These are phyloP conservation scores for Margaritifera margaritifera DNA, from an alignment of 2,888 invertebrate species.

Conservation along the genomic window DNA sequence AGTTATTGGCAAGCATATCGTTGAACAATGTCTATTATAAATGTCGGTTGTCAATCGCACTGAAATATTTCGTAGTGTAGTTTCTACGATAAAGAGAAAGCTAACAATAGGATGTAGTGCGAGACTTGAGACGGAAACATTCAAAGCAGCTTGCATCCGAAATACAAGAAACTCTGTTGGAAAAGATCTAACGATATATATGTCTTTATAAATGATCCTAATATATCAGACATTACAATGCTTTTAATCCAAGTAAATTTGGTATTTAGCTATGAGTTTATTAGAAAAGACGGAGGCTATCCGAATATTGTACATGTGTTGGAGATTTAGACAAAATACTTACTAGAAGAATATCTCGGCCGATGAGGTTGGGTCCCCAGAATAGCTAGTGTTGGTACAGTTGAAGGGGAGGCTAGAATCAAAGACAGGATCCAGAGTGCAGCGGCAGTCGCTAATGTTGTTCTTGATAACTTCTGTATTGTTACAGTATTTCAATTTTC, in stretches of 20 bases:
- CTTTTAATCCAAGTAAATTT: not conserved
- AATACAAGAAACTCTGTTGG: no score
- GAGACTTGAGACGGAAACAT: no score
- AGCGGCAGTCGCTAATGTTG: conserved; percentile 19
- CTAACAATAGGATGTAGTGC: no score
- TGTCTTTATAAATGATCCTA: not conserved
- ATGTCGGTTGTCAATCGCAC: no score
- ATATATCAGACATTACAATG: not conserved
- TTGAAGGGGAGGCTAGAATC: conserved; percentile 22
- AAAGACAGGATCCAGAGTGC: conserved; percentile 25
- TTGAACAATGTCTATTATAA: no score
- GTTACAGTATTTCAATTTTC: conserved; percentile 43
- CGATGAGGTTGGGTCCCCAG: conserved; percentile 29
- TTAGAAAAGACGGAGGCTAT: not conserved
- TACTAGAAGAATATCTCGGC: conserved; percentile 60
- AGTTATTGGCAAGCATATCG: no score
- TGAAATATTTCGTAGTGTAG: no score
- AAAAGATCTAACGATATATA: not conserved
- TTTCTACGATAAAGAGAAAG: no score
- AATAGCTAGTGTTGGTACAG: conserved; percentile 44
- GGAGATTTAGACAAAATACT: conserved; percentile 17
- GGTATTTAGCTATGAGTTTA: not conserved
- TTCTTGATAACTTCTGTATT: conserved; percentile 35
- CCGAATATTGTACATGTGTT: no score
- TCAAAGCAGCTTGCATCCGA: no score